Evolutionary conservation across 64 coral and sea anemone species (phyloP), one percentile per base, ranked within the genome.

Genomic region (Platygyra sinensis): DNA sequence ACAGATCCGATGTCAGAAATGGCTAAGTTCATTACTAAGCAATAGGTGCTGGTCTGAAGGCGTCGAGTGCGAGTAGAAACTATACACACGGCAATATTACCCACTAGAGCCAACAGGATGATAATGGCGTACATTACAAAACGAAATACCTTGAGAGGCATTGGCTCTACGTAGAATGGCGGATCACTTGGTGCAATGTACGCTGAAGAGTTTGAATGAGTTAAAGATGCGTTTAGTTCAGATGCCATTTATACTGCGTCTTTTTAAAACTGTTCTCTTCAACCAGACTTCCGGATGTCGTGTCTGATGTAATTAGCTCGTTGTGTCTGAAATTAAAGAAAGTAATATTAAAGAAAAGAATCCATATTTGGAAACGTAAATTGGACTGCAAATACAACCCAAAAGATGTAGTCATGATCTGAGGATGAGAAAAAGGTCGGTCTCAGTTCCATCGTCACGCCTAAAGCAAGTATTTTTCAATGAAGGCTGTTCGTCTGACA

Each of bases 31-130:
- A 89, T 91, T 11, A 96, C 69, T 10, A 96, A 73, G 27, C 74
- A 90, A 60, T 93, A 96, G 8, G 95, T 91, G 28, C 93, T 94
- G 2, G 95, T 93, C 80, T 92, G 78, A 84, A 96, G 93, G 63
- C 88, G 88, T 24, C 84, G 86, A 28, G 86, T 90, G 28, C 72
- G 81, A 57, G 89, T 90, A 15, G 95, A 79, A 15, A 96, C 91
- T 16, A 87, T 24, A 39, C 91, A 87, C 14, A 96, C 95, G 10
- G 91, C 86, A 16, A 91, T 33, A 28, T 96, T 96, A 0, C 95
- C 95, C 3, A 85, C 76, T 16, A 96, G 31, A 1, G 95, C 74
- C 3, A 96, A 75, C 5, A 96, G 6, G 49, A 93, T 84, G n/a
- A 90, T 90, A 30, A 96, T 72, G 1, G 67, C 91, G 73, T 89